phyloP scores from a whole-genome alignment of 2,113 vertebrate genomes.

The Chelonoidis abingdonii region DNA sequence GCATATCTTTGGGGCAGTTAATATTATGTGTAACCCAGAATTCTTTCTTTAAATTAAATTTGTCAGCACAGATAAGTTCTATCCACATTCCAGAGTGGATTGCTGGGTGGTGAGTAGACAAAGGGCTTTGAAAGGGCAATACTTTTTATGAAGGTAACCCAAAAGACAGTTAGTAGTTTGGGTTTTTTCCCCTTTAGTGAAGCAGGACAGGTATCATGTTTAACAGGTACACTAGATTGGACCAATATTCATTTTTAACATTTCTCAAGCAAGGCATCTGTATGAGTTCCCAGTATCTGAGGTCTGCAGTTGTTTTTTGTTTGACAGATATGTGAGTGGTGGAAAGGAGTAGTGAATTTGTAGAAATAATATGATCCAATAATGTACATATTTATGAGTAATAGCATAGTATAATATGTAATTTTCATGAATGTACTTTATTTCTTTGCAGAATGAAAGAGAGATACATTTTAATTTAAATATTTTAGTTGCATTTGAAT shows the following conservation, averaged over 20 bases:
- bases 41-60: background rate
- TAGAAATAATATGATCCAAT: background rate
- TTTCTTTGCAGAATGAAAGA: background rate
- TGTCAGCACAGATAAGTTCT: background rate
- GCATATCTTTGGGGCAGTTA: background rate
- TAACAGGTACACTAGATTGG: background rate
- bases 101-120: background rate
- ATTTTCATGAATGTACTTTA: background rate
- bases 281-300: background rate
- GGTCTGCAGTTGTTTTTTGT: background rate
- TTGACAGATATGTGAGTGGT: background rate
- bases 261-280: background rate
- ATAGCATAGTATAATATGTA: background rate
- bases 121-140: background rate
- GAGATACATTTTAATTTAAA: background rate
- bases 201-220: background rate
- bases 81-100: background rate
- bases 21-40: background rate
- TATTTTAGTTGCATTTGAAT: background rate
- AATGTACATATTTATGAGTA: background rate
- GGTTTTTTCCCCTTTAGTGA: rapidly evolving
- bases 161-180: rapidly evolving
- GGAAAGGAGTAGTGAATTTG: background rate
- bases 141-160: background rate
- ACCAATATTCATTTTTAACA: background rate